phyloP scores from a whole-genome alignment of 2,797 vertebrate genomes.

The Falco berigora region DNA sequence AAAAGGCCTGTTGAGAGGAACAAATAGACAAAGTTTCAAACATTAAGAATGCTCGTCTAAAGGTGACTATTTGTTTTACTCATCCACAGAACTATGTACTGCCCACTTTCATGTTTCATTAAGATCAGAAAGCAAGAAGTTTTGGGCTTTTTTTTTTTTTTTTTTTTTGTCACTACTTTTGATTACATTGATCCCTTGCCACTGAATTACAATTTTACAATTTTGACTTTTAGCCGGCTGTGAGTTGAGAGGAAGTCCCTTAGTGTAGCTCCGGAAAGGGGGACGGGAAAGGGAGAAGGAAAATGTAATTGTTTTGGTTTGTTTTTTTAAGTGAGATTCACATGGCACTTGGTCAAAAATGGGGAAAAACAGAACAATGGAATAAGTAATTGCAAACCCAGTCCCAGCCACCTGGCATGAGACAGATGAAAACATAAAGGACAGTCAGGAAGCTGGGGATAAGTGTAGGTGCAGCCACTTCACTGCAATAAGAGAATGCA shows the following conservation, averaged over 20 bases:
- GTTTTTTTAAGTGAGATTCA: constrained; percentile 10
- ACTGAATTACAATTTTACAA: background rate
- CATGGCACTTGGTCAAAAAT: constrained; percentile 19
- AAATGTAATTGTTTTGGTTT: constrained; percentile 18
- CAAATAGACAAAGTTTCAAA: background rate
- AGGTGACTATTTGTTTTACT: background rate
- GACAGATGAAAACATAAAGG: background rate
- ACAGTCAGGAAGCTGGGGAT: background rate
- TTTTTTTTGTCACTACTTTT: background rate
- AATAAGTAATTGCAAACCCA: constrained; percentile 12
- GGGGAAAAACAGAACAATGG: constrained; percentile 17
- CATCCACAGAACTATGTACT: background rate
- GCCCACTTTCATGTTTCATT: background rate
- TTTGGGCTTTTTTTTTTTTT: background rate
- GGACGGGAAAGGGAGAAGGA: background rate
- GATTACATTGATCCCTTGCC: background rate
- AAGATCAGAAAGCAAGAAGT: background rate
- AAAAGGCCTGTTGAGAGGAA: background rate
- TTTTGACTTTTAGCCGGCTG: background rate
- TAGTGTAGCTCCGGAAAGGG: background rate
- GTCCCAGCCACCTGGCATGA: constrained; percentile 1
- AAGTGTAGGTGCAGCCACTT: background rate
- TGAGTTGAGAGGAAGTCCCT: constrained; percentile 27
- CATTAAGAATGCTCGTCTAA: background rate
- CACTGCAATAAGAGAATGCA: background rate